Conservation (phyloP, 2,113 vertebrate genomes). For the Heptranchias perlo region DNA sequence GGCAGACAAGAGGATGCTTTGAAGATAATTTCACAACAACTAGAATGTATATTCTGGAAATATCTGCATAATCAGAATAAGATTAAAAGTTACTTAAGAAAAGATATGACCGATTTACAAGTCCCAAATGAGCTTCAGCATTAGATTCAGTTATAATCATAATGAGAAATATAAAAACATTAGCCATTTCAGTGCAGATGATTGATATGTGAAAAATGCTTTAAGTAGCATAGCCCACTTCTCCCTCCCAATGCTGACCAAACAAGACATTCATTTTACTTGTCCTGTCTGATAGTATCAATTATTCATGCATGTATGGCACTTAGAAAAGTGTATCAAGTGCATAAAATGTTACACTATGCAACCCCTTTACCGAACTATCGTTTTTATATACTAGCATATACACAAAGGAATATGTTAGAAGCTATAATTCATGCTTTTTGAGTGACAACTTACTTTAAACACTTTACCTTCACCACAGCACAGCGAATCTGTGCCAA, state of each 20-base stretch:
- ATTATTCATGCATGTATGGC: slow-evolving; percentile 62
- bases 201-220: slow-evolving; percentile 61
- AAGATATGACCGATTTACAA: neutral
- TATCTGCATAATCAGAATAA: neutral
- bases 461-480: slow-evolving; percentile 25
- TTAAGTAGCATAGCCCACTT: slow-evolving; percentile 60
- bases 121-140: slow-evolving; percentile 46
- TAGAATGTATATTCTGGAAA: neutral
- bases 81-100: slow-evolving; percentile 12
- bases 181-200: slow-evolving; percentile 54
- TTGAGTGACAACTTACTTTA: slow-evolving; percentile 18
- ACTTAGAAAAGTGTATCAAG: slow-evolving; percentile 36
- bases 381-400: neutral
- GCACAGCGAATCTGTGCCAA: neutral
- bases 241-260: slow-evolving; percentile 62
- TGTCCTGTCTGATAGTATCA: slow-evolving; percentile 58
- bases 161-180: slow-evolving; percentile 60
- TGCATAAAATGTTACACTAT: slow-evolving; percentile 16
- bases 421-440: slow-evolving; percentile 5
- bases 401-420: slow-evolving; percentile 15
- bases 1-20: neutral
- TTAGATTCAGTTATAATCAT: slow-evolving; percentile 67
- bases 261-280: slow-evolving; percentile 70
- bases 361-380: slow-evolving; percentile 1
- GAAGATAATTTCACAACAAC: neutral